phyloP scores from a whole-genome alignment of 53 echinoderm and acorn worm genomes.

The Zoroaster sp. region DNA sequence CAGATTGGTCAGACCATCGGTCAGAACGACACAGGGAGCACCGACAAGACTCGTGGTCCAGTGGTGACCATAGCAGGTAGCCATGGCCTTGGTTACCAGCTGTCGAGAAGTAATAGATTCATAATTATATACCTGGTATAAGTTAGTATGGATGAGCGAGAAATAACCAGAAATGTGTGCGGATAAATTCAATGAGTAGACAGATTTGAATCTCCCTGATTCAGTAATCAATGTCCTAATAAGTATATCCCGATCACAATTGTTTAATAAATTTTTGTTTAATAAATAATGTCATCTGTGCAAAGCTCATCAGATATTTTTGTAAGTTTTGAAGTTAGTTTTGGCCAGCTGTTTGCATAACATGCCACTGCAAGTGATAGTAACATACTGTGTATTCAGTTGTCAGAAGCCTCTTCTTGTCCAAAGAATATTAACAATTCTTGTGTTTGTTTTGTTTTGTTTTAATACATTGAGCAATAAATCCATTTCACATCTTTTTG shows the following conservation, averaged over 20 bases:
- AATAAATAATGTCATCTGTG: not conserved
- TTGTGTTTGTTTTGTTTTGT: not conserved
- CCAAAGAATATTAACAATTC: not conserved
- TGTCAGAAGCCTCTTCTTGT: not conserved
- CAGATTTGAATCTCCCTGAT: too few species aligned
- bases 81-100: not conserved
- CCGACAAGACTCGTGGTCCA: conserved; percentile 55
- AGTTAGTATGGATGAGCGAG: not conserved
- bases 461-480: not conserved
- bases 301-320: conserved; percentile 45
- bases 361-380: conserved; percentile 1
- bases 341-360: conserved; percentile 1
- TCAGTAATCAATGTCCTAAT: conserved; percentile 9
- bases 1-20: conserved; percentile 53
- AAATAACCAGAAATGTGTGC: not conserved
- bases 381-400: not conserved
- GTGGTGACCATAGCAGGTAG: conserved; percentile 58
- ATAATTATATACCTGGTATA: not conserved
- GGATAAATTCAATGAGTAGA: too few species aligned
- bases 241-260: not conserved
- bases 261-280: not conserved
- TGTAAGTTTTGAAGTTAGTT: conserved; percentile 31
- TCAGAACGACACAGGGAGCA: conserved; percentile 39
- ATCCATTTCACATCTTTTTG: too few species aligned
- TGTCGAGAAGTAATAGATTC: not conserved